Percentiles rank a stretch among this genome's conserved stretches.
phyloP scores from a whole-genome alignment of 2,888 invertebrate genomes.

The Acronicta alni region DNA sequence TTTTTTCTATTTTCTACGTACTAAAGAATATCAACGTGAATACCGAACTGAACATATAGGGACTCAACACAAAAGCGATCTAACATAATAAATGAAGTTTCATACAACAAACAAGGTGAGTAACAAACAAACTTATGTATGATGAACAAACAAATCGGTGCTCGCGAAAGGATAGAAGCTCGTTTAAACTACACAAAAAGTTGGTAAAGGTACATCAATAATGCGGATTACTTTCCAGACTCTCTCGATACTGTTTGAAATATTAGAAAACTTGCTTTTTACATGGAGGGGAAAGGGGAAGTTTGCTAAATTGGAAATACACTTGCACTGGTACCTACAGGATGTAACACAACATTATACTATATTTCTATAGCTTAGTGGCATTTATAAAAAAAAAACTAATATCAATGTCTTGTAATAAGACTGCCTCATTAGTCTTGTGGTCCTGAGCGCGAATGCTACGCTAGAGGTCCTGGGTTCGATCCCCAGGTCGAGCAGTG shows the following conservation, averaged over 20 bases:
- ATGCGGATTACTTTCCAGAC: conserved; percentile 5
- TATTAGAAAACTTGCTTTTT: conserved; percentile 7
- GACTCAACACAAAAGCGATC: conserved; percentile 16
- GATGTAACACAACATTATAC: too few relatives aligned
- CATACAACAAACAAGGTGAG: conserved; percentile 31
- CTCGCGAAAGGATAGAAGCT: conserved; percentile 14
- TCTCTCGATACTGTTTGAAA: background rate
- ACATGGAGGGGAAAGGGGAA: background rate
- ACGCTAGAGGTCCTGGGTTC: too few relatives aligned
- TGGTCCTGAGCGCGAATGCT: too few relatives aligned
- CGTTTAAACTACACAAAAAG: conserved; percentile 18
- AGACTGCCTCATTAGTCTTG: too few relatives aligned
- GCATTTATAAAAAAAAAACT: too few relatives aligned
- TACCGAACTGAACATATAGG: background rate
- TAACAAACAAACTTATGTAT: conserved; percentile 23
- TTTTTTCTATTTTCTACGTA: too few relatives aligned
- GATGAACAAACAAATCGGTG: conserved; percentile 30
- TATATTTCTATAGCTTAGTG: too few relatives aligned
- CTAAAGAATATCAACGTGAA: background rate
- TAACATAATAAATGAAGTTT: conserved; percentile 35
- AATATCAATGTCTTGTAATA: too few relatives aligned
- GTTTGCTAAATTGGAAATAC: background rate
- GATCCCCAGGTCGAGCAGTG: too few relatives aligned
- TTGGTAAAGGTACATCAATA: conserved; percentile 27
- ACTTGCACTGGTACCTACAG: too few relatives aligned